phyloP scores from a whole-genome alignment of 2,113 vertebrate species.

The Lutjanus erythropterus region DNA sequence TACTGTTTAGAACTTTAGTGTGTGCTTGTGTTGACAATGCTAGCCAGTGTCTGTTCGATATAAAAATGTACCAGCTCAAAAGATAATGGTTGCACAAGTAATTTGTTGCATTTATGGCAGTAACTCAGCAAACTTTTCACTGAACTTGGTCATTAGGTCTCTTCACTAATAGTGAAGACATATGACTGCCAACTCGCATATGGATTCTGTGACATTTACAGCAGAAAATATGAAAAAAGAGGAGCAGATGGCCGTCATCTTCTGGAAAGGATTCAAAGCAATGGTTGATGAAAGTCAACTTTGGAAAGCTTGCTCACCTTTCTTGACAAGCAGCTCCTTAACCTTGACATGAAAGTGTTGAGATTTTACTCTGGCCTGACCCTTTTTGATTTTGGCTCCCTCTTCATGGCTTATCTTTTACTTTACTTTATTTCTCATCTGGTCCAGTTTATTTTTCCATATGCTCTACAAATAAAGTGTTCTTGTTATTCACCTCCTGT shows the following conservation, averaged over 20 bases:
- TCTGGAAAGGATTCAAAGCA: conserved; percentile 3
- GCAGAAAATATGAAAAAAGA: neutral
- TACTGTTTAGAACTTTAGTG: too few relatives aligned
- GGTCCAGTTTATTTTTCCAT: neutral
- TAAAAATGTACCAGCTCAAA: too few relatives aligned
- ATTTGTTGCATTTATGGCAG: too few relatives aligned
- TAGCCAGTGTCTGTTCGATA: too few relatives aligned
- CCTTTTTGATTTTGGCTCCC: neutral
- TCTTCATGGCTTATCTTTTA: neutral
- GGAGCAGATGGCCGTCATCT: neutral
- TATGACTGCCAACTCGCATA: conserved; percentile 20
- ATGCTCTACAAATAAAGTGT: neutral
- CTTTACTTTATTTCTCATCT: neutral
- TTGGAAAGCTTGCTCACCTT: conserved; percentile 4
- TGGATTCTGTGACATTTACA: conserved; percentile 32
- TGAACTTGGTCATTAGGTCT: too few relatives aligned
- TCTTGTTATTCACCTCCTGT: conserved; percentile 2
- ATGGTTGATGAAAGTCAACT: conserved; percentile 4
- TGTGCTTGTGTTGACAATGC: too few relatives aligned
- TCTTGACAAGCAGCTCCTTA: neutral
- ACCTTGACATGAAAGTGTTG: conserved; percentile 18
- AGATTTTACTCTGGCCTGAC: neutral
- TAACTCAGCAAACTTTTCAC: too few relatives aligned
- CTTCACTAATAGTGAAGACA: too few relatives aligned
- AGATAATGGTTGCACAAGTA: too few relatives aligned